Evolutionary conservation across 2,797 vertebrate genomes (phyloP).

Genomic region (Peromyscus nudipes): DNA sequence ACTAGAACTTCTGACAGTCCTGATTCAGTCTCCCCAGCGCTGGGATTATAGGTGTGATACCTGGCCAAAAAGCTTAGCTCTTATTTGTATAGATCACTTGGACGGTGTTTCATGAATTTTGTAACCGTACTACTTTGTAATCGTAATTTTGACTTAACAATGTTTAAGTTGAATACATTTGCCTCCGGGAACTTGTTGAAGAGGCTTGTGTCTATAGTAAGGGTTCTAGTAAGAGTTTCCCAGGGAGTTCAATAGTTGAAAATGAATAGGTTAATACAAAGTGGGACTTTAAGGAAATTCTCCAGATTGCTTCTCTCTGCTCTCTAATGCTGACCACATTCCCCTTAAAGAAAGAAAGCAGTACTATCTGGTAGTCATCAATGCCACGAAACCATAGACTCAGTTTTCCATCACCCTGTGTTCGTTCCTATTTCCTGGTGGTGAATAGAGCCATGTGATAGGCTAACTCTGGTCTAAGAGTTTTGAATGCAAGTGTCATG

Average conservation of each 20-base stretch:
- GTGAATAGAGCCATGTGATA: slow-evolving; percentile 16
- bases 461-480: background rate
- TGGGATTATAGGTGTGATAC: background rate
- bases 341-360: background rate
- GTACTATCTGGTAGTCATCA: slow-evolving; percentile 42
- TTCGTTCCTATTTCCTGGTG: background rate
- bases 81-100: background rate
- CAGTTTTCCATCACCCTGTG: background rate
- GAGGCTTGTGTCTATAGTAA: background rate
- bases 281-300: slow-evolving; percentile 1
- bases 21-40: background rate
- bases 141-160: background rate
- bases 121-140: background rate
- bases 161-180: background rate
- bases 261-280: slow-evolving; percentile 15
- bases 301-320: slow-evolving; percentile 1
- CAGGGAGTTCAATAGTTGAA: background rate
- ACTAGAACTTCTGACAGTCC: background rate
- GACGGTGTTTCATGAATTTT: slow-evolving; percentile 8
- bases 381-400: slow-evolving; percentile 26
- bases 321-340: slow-evolving; percentile 41
- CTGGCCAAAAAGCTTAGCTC: background rate
- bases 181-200: background rate
- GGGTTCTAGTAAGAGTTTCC: background rate
- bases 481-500: background rate